A percentile compares a stretch with the other conserved stretches of the same genome.
phyloP scores from a whole-genome alignment of 2,113 vertebrate species.

The rat (Rattus norvegicus) region DNA sequence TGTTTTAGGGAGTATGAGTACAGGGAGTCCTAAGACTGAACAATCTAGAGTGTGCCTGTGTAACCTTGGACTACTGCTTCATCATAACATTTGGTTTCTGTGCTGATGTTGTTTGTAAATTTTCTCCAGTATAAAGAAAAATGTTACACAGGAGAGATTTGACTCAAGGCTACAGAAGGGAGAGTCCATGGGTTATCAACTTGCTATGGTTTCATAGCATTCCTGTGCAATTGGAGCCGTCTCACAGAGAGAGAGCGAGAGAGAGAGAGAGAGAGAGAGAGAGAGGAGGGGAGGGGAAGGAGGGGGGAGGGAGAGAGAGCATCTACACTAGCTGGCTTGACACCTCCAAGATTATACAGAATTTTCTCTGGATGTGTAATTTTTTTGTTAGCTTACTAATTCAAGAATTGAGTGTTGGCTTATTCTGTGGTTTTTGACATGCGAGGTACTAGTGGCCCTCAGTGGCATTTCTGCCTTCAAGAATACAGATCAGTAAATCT shows the following conservation, averaged over 20 bases:
- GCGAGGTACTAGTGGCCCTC: neutral
- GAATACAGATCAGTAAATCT: neutral
- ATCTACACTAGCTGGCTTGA: neutral
- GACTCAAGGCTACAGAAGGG: neutral
- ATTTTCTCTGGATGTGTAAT: neutral
- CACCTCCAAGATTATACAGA: neutral
- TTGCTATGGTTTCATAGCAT: neutral
- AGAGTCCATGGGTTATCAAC: neutral
- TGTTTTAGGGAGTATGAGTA: neutral
- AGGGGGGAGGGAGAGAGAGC: neutral
- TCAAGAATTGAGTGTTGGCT: neutral
- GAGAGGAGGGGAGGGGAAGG: no score
- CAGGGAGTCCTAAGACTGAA: neutral
- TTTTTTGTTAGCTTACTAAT: neutral
- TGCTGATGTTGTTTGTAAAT: slow-evolving; percentile 23
- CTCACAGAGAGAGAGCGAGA: neutral
- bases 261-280: no score
- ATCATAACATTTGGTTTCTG: slow-evolving; percentile 35
- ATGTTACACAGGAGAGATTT: slow-evolving; percentile 18
- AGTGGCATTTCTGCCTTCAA: neutral
- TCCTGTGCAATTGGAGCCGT: neutral
- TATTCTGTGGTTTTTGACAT: neutral
- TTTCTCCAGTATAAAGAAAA: neutral
- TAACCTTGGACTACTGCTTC: slow-evolving; percentile 15
- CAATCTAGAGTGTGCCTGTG: neutral